Conservation (phyloP, 30 jellyfish, hydroid and myxozoan genomes). For the Aurelia coerulea region DNA sequence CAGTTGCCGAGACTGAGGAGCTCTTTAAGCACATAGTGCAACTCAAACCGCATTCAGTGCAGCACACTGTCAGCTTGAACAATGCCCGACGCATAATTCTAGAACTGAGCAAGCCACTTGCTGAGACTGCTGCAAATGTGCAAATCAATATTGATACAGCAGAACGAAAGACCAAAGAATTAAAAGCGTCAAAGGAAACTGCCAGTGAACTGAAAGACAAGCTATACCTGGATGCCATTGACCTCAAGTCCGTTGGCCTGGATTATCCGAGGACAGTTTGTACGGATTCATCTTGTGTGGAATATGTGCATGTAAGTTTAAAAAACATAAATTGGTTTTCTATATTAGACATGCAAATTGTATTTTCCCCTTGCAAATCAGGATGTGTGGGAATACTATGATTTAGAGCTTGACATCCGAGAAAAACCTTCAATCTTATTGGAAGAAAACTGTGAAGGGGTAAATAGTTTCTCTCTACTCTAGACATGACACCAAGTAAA, state of each 20-base stretch:
- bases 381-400: no score
- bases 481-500: no score
- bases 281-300: conserved; percentile 48
- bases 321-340: background rate
- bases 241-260: conserved; percentile 22
- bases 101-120: conserved; percentile 70
- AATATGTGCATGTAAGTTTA: conserved; percentile 49
- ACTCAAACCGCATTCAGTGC: conserved; percentile 55
- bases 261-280: conserved; percentile 68
- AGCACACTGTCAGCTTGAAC: conserved; percentile 64
- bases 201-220: conserved; percentile 61
- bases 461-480: no score
- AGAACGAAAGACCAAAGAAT: conserved; percentile 24
- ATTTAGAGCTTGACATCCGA: no score
- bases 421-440: no score
- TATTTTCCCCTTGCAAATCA: no score
- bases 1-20: conserved; percentile 56
- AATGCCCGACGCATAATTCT: conserved; percentile 57
- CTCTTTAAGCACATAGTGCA: conserved; percentile 41
- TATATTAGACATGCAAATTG: no score
- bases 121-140: conserved; percentile 57
- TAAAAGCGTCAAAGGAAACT: conserved; percentile 43
- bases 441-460: no score
- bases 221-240: conserved; percentile 39
- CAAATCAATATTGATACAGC: conserved; percentile 61